Conservation (phyloP, 2,888 invertebrate genomes). For the Steromphala cineraria region DNA sequence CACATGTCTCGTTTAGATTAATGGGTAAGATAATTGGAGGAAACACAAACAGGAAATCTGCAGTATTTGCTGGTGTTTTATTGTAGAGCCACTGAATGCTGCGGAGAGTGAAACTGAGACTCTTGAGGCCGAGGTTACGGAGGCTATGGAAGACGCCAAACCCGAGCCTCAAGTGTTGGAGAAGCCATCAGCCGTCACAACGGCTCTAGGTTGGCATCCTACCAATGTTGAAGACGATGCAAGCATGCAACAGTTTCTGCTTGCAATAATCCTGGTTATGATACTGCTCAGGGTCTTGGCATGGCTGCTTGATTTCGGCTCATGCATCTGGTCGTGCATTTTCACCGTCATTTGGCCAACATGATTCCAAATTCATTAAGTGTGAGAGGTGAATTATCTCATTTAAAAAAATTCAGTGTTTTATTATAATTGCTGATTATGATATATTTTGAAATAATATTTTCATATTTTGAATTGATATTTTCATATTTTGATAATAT, state of each 20-base stretch:
- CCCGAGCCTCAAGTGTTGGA: conserved; percentile 47
- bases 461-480: neutral
- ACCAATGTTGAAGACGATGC: conserved; percentile 48
- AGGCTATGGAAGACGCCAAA: conserved; percentile 43
- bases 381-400: no score
- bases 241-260: conserved; percentile 59
- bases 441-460: neutral
- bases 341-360: conserved; percentile 17
- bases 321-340: conserved; percentile 53
- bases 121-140: conserved; percentile 43
- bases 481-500: neutral
- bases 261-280: conserved; percentile 51
- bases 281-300: conserved; percentile 53
- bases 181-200: conserved; percentile 49
- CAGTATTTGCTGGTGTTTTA: neutral
- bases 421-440: neutral
- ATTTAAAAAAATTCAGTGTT: no score
- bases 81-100: conserved; percentile 58
- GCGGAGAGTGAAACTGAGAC: conserved; percentile 62
- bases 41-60: no score
- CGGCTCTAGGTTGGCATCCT: conserved; percentile 59
- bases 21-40: no score
- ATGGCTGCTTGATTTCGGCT: conserved; percentile 55
- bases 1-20: no score
- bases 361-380: neutral